Evolutionary conservation across 1,140 invertebrate species (phyloP).

Genomic region (Pseudachorutes palmiensis): DNA sequence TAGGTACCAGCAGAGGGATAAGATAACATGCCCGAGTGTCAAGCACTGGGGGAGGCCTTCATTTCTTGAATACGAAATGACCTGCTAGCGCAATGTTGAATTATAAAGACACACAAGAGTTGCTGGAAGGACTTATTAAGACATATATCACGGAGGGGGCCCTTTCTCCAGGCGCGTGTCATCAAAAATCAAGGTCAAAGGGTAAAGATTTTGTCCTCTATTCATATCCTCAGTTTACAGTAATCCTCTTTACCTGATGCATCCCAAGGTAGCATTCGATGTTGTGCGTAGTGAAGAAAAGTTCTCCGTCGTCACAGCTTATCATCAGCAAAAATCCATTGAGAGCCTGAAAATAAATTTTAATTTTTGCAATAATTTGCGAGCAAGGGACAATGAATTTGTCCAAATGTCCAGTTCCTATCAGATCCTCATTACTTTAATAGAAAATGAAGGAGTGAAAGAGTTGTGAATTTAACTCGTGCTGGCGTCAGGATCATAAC

Average conservation of each 20-base stretch:
- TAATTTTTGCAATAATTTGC: too few relatives aligned
- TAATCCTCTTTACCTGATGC: slow-evolving; percentile 79
- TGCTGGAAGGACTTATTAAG: slow-evolving; percentile 1
- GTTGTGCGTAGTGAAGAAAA: slow-evolving; percentile 97
- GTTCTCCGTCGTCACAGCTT: slow-evolving; percentile 96
- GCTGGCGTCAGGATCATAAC: slow-evolving; percentile 23
- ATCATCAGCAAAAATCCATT: slow-evolving; percentile 98
- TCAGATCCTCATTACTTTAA: not conserved
- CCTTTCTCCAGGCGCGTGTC: too few relatives aligned
- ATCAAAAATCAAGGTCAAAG: too few relatives aligned
- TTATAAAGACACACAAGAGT: too few relatives aligned
- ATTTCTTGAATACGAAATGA: too few relatives aligned
- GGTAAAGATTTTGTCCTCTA: too few relatives aligned
- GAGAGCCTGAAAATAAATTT: slow-evolving; percentile 68
- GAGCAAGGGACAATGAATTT: too few relatives aligned
- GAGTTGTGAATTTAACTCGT: not conserved
- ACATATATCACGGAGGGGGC: slow-evolving; percentile 12
- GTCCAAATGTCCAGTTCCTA: not conserved
- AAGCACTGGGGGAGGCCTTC: too few relatives aligned
- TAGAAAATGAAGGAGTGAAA: not conserved
- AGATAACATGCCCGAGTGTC: too few relatives aligned
- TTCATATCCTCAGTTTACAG: too few relatives aligned
- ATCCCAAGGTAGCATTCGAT: slow-evolving; percentile 99
- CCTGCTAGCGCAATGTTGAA: too few relatives aligned
- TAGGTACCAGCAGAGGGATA: too few relatives aligned